Conservation (phyloP, 2,113 vertebrate genomes). For the Pandion haliaetus region DNA sequence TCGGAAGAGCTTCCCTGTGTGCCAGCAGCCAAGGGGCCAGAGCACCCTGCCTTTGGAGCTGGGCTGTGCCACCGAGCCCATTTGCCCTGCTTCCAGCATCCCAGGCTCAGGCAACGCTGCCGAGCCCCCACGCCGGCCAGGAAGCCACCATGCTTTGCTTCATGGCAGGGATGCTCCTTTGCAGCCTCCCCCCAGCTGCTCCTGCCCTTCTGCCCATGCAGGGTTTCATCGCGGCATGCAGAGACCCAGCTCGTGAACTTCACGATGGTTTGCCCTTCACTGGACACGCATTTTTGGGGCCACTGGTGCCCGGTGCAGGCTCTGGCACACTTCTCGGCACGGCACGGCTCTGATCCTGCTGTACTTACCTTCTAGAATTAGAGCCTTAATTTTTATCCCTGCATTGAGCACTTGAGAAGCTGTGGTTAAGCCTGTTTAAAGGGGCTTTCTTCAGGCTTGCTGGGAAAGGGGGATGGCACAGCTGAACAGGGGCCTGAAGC, state of each 20-base stretch:
- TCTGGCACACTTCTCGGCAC: fast-evolving
- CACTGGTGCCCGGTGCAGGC: not conserved
- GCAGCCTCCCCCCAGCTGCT: not conserved
- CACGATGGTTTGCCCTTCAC: not conserved
- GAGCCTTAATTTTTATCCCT: slow-evolving; percentile 63
- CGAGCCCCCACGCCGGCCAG: fast-evolving
- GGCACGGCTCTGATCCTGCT: slow-evolving; percentile 1
- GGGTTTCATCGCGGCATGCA: fast-evolving
- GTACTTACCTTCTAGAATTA: slow-evolving; percentile 71
- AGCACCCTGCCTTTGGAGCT: not conserved
- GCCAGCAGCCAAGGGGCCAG: not conserved
- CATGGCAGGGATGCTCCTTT: fast-evolving
- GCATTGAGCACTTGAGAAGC: slow-evolving; percentile 59
- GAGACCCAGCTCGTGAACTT: not conserved
- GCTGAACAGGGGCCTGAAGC: slow-evolving; percentile 1
- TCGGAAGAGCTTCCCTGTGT: not conserved
- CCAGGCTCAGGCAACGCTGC: not conserved
- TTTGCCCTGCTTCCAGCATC: not conserved
- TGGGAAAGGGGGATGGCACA: not conserved
- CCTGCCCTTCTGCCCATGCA: not conserved
- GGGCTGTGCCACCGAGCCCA: fast-evolving
- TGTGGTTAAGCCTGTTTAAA: slow-evolving; percentile 49
- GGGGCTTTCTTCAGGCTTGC: slow-evolving; percentile 38
- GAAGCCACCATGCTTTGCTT: not conserved
- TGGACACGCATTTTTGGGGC: not conserved